Conservation (phyloP, 2,113 vertebrate genomes). For the Hippoglossus stenolepis region DNA sequence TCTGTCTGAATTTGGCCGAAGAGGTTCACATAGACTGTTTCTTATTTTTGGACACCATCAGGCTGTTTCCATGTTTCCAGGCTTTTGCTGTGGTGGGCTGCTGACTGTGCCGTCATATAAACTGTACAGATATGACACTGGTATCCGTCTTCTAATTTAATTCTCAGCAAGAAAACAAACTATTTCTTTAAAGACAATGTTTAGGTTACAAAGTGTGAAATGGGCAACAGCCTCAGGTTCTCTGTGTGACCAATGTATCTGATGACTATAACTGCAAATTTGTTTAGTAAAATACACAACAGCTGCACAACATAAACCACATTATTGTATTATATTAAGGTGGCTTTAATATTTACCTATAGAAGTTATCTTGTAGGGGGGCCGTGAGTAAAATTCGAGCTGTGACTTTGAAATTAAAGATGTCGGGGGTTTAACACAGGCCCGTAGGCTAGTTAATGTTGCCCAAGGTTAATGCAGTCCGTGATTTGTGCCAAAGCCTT, state of each 20-base stretch:
- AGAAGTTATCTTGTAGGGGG: too few species aligned
- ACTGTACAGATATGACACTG: background rate
- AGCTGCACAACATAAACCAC: background rate
- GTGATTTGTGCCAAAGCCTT: constrained; percentile 1
- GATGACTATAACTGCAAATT: background rate
- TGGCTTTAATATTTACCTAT: background rate
- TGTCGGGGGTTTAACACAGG: too few species aligned
- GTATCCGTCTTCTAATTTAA: background rate
- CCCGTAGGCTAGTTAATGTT: background rate
- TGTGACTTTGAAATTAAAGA: too few species aligned
- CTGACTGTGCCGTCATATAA: background rate
- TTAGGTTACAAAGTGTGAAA: background rate
- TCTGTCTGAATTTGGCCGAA: too few species aligned
- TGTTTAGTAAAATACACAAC: background rate
- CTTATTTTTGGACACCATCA: background rate
- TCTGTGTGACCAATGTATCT: background rate
- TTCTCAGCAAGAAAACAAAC: background rate
- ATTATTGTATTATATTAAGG: background rate
- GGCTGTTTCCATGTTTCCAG: background rate
- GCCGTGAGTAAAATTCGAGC: too few species aligned
- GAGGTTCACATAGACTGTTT: too few species aligned
- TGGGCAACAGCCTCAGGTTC: background rate
- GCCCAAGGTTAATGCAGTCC: background rate
- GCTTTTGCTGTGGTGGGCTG: background rate
- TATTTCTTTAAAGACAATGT: background rate